Evolutionary conservation across 2,888 invertebrate genomes (phyloP), one percentile per base, ranked within the genome.

Genomic region (Achlya flavicornis): DNA sequence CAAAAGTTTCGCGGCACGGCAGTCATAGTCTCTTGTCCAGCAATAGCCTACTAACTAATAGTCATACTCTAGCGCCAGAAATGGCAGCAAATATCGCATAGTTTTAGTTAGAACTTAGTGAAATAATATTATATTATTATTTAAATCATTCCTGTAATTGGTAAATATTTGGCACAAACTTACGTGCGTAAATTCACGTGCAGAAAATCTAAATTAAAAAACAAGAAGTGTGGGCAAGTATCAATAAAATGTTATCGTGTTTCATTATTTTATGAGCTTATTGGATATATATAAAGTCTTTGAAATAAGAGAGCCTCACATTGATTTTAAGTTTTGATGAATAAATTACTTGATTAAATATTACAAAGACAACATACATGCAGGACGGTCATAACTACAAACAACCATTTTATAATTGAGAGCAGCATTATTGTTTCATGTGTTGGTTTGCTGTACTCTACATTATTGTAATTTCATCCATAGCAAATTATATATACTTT

Each of bases 311-410:
- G n/a, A 43, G 14, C 43, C 43, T 43, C 14, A 6, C 3, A 41
- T 41, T 41, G 11, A 12, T 43, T 43, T 38, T 10, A 38, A 43
- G 46, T n/a, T 7, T 4, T 46, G n/a, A 14, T n/a, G 46, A 46
- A 46, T 46, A 46, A 46, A 46, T 46, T n/a, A 46, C 46, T 6
- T 46, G n/a, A 46, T n/a, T n/a, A 46, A 46, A 46, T 46, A 46
- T n/a, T 46, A 46, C 46, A 43, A 43, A 43, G 14, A 43, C 43
- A 43, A 71, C 67, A 70, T 74, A 68, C 66, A 76, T 70, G 74
- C 68, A 79, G 83, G 84, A 84, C 85, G 85, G 85, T 77, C 82
- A 76, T 66, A 73, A 26, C 26, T 77, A 77, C 73, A 75, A 80
- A 81, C 85, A 84, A 85, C 83, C 80, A 77, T 76, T 73, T 64